Evolutionary conservation across 2,888 invertebrate species (phyloP), one percentile per base, ranked within the genome.

Genomic region (Exocentrus adspersus): DNA sequence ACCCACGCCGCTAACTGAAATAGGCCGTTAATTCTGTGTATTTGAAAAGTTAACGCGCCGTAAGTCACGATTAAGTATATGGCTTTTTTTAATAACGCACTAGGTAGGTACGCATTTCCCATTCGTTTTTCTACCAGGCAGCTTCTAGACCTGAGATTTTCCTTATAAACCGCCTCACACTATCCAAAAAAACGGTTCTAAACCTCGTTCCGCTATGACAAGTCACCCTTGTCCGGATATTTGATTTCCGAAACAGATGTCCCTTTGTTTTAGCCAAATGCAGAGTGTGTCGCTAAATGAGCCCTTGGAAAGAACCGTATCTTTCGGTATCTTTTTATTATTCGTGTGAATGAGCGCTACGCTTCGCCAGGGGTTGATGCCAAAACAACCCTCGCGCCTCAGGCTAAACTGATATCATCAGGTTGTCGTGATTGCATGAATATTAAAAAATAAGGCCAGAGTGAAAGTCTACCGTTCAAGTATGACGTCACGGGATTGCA

Each of bases 341-440:
- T 46, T n/a, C n/a, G n/a, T n/a, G n/a, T n/a, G n/a, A n/a, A 1
- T 12, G 32, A 32, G 16, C 32, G 28, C 30, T 10, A n/a, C n/a
- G n/a, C n/a, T n/a, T n/a, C n/a, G n/a, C n/a, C n/a, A n/a, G 20
- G 19, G 57, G 57, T 37, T 12, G 57, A 45, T 57, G n/a, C 45
- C 24, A 17, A 46, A 17, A 43, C 43, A 43, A 54, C 54, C 43
- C 45, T 12, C 43, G 10, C 57, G 46, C n/a, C n/a, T n/a, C n/a
- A n/a, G 45, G 28, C 42, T 64, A 50, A n/a, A 37, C 67, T 57
- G 64, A 67, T 67, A 62, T 64, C 59, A 63, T 62, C 64, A 62
- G 60, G 64, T 67, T 64, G 62, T 48, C 46, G 60, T 66, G 65
- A 62, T 66, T 60, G 65, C 57, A 62, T 64, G 53, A n/a, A n/a